A percentile compares a stretch with the other conserved stretches of the same genome.
phyloP scores from a whole-genome alignment of 2,113 vertebrate species.

The Xiphias gladius region DNA sequence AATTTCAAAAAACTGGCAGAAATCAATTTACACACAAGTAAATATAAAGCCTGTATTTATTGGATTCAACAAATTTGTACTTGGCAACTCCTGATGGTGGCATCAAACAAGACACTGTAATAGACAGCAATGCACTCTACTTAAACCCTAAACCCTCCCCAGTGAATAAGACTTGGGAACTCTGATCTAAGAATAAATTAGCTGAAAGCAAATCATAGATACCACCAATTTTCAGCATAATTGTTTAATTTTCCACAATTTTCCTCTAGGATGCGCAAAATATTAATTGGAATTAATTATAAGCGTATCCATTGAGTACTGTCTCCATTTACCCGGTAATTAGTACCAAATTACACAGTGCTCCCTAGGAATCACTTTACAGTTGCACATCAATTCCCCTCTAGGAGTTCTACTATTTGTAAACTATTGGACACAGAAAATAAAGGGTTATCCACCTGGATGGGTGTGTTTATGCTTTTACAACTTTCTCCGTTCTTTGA shows the following conservation, averaged over 20 bases:
- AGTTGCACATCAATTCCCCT: not conserved
- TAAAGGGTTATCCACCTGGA: conserved; percentile 24
- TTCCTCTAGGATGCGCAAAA: conserved; percentile 1
- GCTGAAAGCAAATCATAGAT: not conserved
- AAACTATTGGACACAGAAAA: conserved; percentile 4
- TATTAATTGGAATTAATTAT: conserved; percentile 39
- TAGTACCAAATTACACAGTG: conserved; percentile 23
- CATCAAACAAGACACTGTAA: not conserved
- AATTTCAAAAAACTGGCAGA: not conserved
- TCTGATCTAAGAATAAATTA: not conserved
- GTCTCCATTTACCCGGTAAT: conserved; percentile 24
- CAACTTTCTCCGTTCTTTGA: conserved; percentile 26
- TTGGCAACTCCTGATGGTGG: not conserved
- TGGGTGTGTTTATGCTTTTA: conserved; percentile 41
- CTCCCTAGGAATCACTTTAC: conserved; percentile 4
- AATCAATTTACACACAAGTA: not conserved
- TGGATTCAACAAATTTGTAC: not conserved
- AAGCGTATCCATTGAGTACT: conserved; percentile 24
- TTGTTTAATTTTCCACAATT: not conserved
- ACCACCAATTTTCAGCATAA: not conserved
- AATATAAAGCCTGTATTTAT: not conserved
- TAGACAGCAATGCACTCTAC: not conserved
- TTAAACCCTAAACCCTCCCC: not conserved
- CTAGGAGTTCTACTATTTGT: not conserved
- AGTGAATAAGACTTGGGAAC: not conserved